Evolutionary conservation across 2,888 invertebrate genomes (phyloP), one percentile per base, ranked within the genome.

Genomic region (Tridacna crocea): DNA sequence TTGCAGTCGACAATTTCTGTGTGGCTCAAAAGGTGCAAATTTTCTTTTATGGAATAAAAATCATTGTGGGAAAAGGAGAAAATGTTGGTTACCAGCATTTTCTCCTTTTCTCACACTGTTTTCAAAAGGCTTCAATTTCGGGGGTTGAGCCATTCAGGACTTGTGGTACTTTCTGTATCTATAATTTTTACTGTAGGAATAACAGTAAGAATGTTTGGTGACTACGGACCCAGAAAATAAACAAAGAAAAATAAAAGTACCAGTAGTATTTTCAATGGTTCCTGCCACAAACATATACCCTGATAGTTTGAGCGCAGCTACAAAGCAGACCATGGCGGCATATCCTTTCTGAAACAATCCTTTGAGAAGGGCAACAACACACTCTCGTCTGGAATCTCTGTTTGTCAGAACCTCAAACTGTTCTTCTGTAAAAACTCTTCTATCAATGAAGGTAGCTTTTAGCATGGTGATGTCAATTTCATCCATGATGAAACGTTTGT

Each of bases 221-320:
- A 36, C 2, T 36, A 36, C 36, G n/a, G n/a, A n/a, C n/a, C 36
- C 3, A 36, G 8, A 36, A 36, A 36, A 36, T 4, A 36, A 36
- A 36, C 36, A 2, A 2, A 2, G 8, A 2, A 36, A 36, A 36
- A 36, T 36, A 3, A 22, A n/a, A n/a, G 24, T 70, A 70, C 70
- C 70, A 51, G 70, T 10, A 51, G 70, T 51, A 51, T 70, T 70
- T 51, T 70, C 51, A 24, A 70, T 70, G 15, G 24, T n/a, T 51
- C 70, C 70, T 8, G 70, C 70, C 10, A 70, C 51, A 26, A 51
- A 70, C 1, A 10, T 51, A 47, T 70, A 70, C 26, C 70, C 70
- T n/a, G 51, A 15, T 51, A 70, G 48, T 24, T 51, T 70, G 2
- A 70, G 47, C 24, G 70, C 70, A 51, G 46, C 22, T 22, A 70